Evolutionary conservation across 2,888 invertebrate species (phyloP).

Genomic region (Belgica antarctica): DNA sequence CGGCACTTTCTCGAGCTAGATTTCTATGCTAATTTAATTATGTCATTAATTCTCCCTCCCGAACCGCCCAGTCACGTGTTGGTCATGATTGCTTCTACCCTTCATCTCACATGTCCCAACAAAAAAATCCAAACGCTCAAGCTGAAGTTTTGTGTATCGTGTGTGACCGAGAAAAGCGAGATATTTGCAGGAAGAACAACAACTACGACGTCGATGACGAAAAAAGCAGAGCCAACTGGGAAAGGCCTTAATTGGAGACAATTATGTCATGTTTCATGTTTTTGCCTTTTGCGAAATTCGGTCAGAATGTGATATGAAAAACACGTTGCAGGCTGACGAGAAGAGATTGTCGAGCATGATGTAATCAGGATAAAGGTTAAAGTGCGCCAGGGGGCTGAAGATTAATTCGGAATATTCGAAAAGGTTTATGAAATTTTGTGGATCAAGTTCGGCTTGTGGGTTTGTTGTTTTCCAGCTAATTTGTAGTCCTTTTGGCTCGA

Average conservation of each 20-base stretch:
- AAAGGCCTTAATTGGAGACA: constrained; percentile 26
- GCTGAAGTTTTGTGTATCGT: background rate
- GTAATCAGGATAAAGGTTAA: background rate
- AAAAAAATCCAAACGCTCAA: background rate
- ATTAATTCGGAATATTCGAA: no score
- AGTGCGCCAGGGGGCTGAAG: no score
- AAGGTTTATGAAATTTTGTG: no score
- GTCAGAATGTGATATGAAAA: background rate
- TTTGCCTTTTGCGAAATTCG: constrained; percentile 4
- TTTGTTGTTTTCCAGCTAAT: no score
- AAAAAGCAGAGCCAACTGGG: no score
- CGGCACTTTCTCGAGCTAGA: no score
- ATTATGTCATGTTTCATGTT: constrained; percentile 30
- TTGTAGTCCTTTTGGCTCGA: no score
- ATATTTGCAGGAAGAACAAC: background rate
- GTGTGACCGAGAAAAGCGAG: background rate
- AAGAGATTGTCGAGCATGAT: constrained; percentile 1
- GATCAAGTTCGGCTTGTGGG: no score
- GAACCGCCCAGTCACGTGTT: background rate
- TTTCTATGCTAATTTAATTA: constrained; percentile 15
- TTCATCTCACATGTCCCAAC: background rate
- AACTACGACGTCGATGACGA: no score
- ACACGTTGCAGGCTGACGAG: background rate
- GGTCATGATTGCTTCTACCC: background rate
- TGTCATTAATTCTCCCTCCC: background rate